Base-by-base conservation (phyloP, 2,888 invertebrate genomes). In the Scelioninae gen. 2 region DNA sequence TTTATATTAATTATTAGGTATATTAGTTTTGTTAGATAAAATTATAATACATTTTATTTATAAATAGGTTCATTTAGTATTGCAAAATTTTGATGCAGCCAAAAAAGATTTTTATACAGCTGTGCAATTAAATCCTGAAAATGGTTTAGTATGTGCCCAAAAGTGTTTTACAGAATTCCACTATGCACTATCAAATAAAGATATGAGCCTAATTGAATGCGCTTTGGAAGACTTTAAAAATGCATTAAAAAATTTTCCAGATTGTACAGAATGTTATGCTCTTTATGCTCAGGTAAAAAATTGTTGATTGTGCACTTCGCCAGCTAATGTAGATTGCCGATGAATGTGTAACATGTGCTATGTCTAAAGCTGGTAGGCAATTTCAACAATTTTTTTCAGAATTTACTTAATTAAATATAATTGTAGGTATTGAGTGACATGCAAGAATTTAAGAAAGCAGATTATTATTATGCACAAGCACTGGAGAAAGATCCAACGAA, bases 141-240 rank as follows among this genome's bases (percentile, higher is more conserved):
- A 95, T 84, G 92, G 94, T 1, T 92, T 96, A 82, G 94, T 95
- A 1, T 92, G 91, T 78, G 94, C 95, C 57, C 97, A 97, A 85
- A 96, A 95, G 86, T 94, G 94, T 82, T 97, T 96, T 86, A 93
- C 93, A 31, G 94, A 95, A 84, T 96, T 96, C 83, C 90, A 94
- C 78, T 88, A 90, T 81, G 91, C 92, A 22, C 88, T 91, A 72
- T 82, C 89, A 48, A 88, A 89, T 46, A 89, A 89, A 80, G 90
- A 92, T 84, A 87, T 90, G 68, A 88, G 88, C 75, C 88, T 91
- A 45, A 83, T 94, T 53, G 88, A 90, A 79, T 88, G 90, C 79
- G 92, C 93, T 0, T 89, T 94, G 84, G 87, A 89, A 73, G 90
- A 91, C 75, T 96, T 97, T 86, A 91, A 94, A 81, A 88, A 90